These are phyloP conservation scores for Recurvirostra avosetta DNA, from an alignment of 2,113 vertebrate genomes.

Conservation along the genomic window DNA sequence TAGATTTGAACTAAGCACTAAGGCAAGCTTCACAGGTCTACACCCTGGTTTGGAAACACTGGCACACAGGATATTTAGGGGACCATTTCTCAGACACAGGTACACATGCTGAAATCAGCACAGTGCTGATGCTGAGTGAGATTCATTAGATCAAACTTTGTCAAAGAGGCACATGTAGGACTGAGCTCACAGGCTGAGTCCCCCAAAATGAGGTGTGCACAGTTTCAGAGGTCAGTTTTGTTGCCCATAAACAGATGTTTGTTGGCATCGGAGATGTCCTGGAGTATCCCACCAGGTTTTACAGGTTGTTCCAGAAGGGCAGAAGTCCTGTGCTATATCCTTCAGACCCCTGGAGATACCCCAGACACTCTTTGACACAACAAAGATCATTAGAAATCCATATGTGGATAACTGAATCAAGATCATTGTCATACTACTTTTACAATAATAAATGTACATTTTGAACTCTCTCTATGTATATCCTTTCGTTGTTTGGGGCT, in stretches of 20 bases:
- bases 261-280: not conserved
- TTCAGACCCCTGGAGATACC: not conserved
- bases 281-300: not conserved
- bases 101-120: not conserved
- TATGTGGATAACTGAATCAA: fast-evolving
- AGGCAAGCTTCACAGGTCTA: not conserved
- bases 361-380: not conserved
- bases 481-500: not conserved
- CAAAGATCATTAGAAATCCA: not conserved
- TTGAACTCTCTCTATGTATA: not conserved
- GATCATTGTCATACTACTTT: not conserved
- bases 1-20: not conserved
- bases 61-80: not conserved
- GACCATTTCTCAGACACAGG: not conserved
- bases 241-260: not conserved
- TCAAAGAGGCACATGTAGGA: not conserved
- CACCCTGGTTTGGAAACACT: not conserved
- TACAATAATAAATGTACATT: not conserved
- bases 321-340: not conserved
- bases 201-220: not conserved
- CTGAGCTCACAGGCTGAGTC: not conserved
- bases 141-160: not conserved
- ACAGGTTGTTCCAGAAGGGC: not conserved
- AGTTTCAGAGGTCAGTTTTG: not conserved
- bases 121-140: too few relatives aligned